Conservation (phyloP, 2,797 vertebrate genomes). For the Propithecus deckenii region DNA sequence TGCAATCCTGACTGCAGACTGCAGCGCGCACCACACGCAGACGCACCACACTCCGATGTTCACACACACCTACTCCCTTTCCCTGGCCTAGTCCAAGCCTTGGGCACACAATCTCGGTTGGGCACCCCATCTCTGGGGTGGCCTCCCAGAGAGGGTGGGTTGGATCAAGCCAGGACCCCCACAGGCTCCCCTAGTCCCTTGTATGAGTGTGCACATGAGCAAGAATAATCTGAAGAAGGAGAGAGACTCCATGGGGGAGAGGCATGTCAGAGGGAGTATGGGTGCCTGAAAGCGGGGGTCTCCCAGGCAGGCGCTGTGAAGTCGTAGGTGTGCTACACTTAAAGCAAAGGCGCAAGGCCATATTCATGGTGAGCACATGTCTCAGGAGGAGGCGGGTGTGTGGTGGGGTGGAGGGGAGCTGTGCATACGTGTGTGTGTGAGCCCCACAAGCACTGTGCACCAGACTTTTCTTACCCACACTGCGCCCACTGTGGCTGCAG, state of each 20-base stretch:
- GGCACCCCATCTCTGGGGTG: background rate
- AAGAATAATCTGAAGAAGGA: background rate
- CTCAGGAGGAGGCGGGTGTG: background rate
- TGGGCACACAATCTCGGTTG: background rate
- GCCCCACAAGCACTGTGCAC: background rate
- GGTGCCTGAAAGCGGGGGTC: background rate
- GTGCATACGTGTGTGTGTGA: background rate
- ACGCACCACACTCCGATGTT: background rate
- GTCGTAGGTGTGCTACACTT: background rate
- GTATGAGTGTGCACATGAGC: background rate
- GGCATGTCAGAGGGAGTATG: background rate
- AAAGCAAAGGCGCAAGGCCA: background rate
- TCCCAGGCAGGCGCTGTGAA: background rate
- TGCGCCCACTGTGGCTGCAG: conserved; percentile 4
- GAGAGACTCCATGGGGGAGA: background rate
- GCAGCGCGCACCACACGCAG: background rate
- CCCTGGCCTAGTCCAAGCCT: background rate
- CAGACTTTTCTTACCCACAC: background rate
- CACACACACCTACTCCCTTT: background rate
- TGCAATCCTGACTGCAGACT: background rate
- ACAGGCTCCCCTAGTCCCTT: conserved; percentile 25
- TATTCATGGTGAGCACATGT: background rate
- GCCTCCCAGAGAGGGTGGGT: background rate
- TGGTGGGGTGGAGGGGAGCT: too few relatives aligned
- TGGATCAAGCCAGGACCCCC: conserved; percentile 49